Conservation (phyloP, 2,888 invertebrate species). For the Ornithoptera priamus region DNA sequence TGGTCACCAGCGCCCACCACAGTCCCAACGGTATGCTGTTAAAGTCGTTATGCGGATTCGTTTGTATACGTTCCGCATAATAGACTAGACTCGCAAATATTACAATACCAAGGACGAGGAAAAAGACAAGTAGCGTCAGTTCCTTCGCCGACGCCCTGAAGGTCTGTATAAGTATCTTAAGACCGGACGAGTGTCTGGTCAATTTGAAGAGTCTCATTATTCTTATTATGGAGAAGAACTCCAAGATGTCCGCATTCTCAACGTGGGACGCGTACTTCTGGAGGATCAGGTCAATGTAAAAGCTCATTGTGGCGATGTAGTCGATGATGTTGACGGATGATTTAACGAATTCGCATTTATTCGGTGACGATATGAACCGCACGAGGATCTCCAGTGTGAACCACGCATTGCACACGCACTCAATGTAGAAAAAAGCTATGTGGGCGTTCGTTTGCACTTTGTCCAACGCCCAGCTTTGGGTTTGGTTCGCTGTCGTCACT, state of each 20-base stretch:
- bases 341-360: constrained; percentile 96
- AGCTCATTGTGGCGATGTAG: constrained; percentile 98
- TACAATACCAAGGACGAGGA: constrained; percentile 97
- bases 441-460: constrained; percentile 97
- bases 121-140: constrained; percentile 96
- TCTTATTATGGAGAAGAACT: constrained; percentile 98
- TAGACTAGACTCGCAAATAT: constrained; percentile 99
- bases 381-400: constrained; percentile 98
- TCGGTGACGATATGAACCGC: constrained; percentile 95
- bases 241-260: constrained; percentile 96
- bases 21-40: constrained; percentile 98
- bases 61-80: constrained; percentile 98
- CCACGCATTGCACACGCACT: constrained; percentile 99
- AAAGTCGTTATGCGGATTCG: constrained; percentile 97
- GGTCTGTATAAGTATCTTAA: constrained; percentile 98
- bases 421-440: constrained; percentile 98
- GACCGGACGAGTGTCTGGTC: constrained; percentile 97
- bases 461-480: constrained; percentile 91
- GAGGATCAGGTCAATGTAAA: constrained; percentile 96
- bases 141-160: constrained; percentile 99
- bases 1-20: constrained; percentile 99
- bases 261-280: constrained; percentile 94
- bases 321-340: constrained; percentile 99
- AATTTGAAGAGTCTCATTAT: constrained; percentile 98
- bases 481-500: constrained; percentile 87